phyloP scores from a whole-genome alignment of 2,888 invertebrate genomes.

The Julus scanicus region DNA sequence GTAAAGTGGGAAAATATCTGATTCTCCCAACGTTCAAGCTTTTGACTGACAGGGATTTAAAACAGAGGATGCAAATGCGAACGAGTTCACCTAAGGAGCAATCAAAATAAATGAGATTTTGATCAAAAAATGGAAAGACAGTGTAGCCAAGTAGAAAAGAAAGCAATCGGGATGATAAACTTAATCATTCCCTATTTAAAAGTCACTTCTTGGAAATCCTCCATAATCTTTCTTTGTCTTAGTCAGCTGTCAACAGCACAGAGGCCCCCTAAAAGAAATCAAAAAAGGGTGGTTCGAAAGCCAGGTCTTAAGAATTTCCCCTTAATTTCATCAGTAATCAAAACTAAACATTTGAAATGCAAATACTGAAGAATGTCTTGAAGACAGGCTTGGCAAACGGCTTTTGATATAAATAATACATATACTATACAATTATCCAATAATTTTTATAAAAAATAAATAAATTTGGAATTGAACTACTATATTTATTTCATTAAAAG shows the following conservation, averaged over 20 bases:
- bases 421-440: too few relatives aligned
- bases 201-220: slow-evolving; percentile 26
- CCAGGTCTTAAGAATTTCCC: background rate
- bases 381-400: too few relatives aligned
- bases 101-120: slow-evolving; percentile 33
- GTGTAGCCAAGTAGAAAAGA: slow-evolving; percentile 16
- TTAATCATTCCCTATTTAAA: slow-evolving; percentile 33
- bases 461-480: too few relatives aligned
- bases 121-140: slow-evolving; percentile 19
- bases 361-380: background rate
- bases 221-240: slow-evolving; percentile 19
- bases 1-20: slow-evolving; percentile 18
- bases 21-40: slow-evolving; percentile 4
- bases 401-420: too few relatives aligned
- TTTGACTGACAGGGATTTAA: slow-evolving; percentile 33
- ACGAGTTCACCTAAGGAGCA: slow-evolving; percentile 11
- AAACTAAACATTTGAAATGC: background rate
- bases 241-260: slow-evolving; percentile 1
- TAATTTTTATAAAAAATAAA: too few relatives aligned
- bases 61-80: slow-evolving; percentile 15
- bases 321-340: background rate
- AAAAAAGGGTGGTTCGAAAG: background rate
- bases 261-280: background rate
- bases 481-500: too few relatives aligned
- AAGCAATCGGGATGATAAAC: slow-evolving; percentile 6